Percentiles rank a stretch among this genome's conserved stretches.
These are phyloP conservation scores for Ceryle rudis DNA, from an alignment of 2,797 vertebrate genomes.

Conservation along the genomic window DNA sequence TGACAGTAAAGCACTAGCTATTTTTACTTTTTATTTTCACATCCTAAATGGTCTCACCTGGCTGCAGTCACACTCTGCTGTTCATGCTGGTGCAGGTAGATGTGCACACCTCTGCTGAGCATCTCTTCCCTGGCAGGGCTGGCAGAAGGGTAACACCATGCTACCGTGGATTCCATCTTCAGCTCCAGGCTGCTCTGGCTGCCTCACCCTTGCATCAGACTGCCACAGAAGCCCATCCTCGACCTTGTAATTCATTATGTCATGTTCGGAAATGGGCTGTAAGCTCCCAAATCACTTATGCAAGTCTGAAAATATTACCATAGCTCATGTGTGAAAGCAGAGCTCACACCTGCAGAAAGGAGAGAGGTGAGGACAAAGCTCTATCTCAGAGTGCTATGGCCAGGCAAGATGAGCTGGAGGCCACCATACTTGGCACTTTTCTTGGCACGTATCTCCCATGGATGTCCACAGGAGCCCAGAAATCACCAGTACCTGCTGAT, in stretches of 20 bases:
- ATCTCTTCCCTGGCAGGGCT: not conserved
- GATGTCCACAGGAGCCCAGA: not conserved
- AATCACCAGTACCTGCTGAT: not conserved
- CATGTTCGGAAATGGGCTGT: not conserved
- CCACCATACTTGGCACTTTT: not conserved
- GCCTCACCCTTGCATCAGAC: not conserved
- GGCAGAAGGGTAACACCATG: not conserved
- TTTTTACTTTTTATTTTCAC: not conserved
- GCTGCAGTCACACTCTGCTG: not conserved
- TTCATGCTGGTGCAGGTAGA: not conserved
- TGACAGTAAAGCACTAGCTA: not conserved
- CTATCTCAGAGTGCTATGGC: not conserved
- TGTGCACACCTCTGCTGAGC: not conserved
- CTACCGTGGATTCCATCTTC: fast-evolving
- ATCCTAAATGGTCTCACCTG: not conserved
- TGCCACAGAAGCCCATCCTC: not conserved
- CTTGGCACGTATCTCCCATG: not conserved
- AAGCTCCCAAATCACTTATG: not conserved
- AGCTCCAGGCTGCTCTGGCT: not conserved
- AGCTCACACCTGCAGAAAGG: not conserved
- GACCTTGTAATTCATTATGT: not conserved
- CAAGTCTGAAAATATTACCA: fast-evolving
- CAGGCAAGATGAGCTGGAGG: not conserved
- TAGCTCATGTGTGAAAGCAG: not conserved
- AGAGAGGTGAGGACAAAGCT: not conserved